Evolutionary conservation across 2,797 vertebrate species (phyloP), one percentile per base, ranked within the genome.

Genomic region (Dryobates pubescens): DNA sequence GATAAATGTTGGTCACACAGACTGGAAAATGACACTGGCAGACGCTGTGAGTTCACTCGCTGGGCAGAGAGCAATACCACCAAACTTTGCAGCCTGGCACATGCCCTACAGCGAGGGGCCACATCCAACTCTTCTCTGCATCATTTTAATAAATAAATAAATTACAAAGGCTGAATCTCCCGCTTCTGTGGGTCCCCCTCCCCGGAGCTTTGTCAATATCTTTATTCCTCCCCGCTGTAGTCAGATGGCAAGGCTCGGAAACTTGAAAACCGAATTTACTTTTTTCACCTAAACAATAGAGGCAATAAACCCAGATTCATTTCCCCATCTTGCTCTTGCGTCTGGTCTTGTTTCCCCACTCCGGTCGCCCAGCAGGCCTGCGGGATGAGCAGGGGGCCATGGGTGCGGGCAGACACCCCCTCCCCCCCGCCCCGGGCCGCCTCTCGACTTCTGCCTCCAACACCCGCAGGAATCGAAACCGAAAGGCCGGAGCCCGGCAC

Each of bases 71-170:
- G 71, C 63, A 59, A 22, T 8, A 27, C 17, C 64, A 59, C 16
- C 26, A 14, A 9, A 23, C 0, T 5, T 32, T 9, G n/a, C 23
- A 10, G 7, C 1, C 0, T 0, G 7, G 0, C 5, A 2, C 7
- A 22, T 34, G 56, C 14, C 71, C 30, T 4, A 7, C 43, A 22
- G 61, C 2, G 0, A 30, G 19, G 38, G 70, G 27, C 34, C 45
- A 4, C 23, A 4, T 10, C 61, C 13, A 18, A 15, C 53, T 41
- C 53, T 53, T 53, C 69, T 41, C 74, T 3, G 5, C 15, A 5
- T 16, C 36, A 3, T 57, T 1, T 4, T 5, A n/a, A 19, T 43
- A 13, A 56, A 22, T 8, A 17, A 8, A 9, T 45, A 13, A 59
- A 22, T 10, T 6, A 17, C 13, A 19, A 6, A 13, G 29, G 10